Conservation (phyloP, 2,113 vertebrate species). For the Clarias batrachus region DNA sequence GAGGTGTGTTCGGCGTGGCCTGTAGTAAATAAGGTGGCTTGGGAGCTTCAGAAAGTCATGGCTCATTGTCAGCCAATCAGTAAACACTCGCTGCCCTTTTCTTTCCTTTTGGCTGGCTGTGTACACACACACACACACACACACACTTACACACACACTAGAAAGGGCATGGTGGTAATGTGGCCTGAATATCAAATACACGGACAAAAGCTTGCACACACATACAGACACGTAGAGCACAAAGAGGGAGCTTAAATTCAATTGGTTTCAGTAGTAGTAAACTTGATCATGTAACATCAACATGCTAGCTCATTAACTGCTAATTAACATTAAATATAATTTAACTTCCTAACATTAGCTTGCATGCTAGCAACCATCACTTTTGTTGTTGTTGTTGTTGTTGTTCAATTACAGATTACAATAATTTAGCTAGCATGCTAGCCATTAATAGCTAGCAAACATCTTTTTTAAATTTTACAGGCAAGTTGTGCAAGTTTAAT, state of each 20-base stretch:
- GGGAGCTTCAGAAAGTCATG: slow-evolving; percentile 32
- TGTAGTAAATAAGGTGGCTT: slow-evolving; percentile 10
- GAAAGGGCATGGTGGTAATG: slow-evolving; percentile 22
- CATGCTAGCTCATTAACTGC: neutral
- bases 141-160: neutral
- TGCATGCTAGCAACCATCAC: neutral
- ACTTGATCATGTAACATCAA: neutral
- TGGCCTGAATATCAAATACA: slow-evolving; percentile 21
- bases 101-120: neutral
- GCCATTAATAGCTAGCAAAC: neutral
- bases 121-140: neutral
- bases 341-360: neutral
- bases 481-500: too few species aligned
- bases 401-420: neutral
- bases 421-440: neutral
- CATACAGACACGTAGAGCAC: slow-evolving; percentile 3
- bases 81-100: slow-evolving; percentile 33
- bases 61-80: slow-evolving; percentile 24
- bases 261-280: neutral
- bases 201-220: neutral
- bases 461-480: neutral
- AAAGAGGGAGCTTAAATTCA: neutral
- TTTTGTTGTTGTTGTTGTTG: neutral
- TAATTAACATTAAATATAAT: neutral
- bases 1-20: neutral